These are phyloP conservation scores for Drosophila obscura DNA, from an alignment of 1,140 invertebrate genomes.

Conservation along the genomic window DNA sequence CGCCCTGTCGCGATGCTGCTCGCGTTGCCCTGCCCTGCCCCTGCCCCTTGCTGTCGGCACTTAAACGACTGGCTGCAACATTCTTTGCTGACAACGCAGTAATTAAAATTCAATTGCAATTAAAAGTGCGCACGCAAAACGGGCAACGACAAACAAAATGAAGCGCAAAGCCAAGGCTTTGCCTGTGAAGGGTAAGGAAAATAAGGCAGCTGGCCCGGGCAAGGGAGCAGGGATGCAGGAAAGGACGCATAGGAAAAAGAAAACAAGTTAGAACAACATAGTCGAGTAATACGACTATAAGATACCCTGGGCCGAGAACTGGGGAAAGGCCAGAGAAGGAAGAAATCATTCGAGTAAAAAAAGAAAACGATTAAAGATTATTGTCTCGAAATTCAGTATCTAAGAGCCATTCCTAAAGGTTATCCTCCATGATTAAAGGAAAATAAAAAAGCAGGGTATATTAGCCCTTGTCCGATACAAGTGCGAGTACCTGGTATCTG, in stretches of 20 bases:
- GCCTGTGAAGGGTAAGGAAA: constrained; percentile 4
- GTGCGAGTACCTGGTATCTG: background rate
- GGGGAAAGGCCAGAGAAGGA: no score
- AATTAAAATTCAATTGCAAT: constrained; percentile 84
- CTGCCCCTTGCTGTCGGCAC: constrained; percentile 51
- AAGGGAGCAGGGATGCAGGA: background rate
- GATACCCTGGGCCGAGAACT: no score
- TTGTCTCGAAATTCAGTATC: no score
- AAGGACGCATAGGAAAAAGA: no score
- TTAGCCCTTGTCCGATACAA: background rate
- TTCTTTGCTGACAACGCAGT: constrained; percentile 83
- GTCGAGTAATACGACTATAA: no score
- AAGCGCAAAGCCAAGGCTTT: constrained; percentile 27
- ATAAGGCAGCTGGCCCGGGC: background rate
- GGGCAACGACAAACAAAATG: constrained; percentile 67
- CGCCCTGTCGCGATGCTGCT: constrained; percentile 19
- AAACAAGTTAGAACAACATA: no score
- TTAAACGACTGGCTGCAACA: constrained; percentile 74
- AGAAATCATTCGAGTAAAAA: no score
- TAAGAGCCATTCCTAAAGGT: no score
- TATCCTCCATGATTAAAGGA: no score
- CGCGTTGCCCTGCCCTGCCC: background rate
- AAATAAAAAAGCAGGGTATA: no score
- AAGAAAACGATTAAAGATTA: no score
- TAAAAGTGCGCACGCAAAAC: constrained; percentile 82